Percentiles rank a stretch among this genome's conserved stretches.
Evolutionary conservation across 1,140 invertebrate genomes (phyloP).

Genomic region (Cotesia chilonis): DNA sequence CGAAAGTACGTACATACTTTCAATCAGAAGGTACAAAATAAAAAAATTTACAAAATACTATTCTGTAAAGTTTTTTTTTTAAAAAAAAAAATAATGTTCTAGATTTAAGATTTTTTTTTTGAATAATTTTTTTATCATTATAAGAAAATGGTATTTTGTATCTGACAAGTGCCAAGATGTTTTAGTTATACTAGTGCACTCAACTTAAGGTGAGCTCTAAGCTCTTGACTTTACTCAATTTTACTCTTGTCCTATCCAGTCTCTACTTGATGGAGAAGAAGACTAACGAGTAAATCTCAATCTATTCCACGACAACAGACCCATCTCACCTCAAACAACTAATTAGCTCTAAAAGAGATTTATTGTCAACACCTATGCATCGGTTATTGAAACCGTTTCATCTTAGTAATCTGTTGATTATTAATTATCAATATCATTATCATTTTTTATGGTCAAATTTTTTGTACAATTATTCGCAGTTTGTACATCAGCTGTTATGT

Average conservation of each 20-base stretch:
- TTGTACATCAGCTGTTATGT: too few species aligned
- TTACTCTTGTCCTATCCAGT: too few species aligned
- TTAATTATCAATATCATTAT: too few species aligned
- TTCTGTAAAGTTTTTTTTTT: too few species aligned
- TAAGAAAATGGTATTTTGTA: slow-evolving; percentile 59
- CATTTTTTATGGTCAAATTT: too few species aligned
- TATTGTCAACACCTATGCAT: slow-evolving; percentile 59
- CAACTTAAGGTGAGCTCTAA: slow-evolving; percentile 4
- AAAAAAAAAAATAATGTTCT: too few species aligned
- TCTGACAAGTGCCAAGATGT: slow-evolving; percentile 51
- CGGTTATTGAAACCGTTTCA: slow-evolving; percentile 51
- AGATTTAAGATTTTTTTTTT: neutral
- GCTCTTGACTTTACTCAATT: neutral
- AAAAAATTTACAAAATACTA: too few species aligned
- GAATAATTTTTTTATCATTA: slow-evolving; percentile 27
- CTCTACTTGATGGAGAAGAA: too few species aligned
- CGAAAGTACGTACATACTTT: too few species aligned
- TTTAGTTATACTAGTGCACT: slow-evolving; percentile 53
- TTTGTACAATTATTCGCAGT: too few species aligned
- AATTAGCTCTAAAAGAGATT: slow-evolving; percentile 60
- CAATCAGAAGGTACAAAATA: too few species aligned
- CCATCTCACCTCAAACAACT: slow-evolving; percentile 53
- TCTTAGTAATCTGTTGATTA: slow-evolving; percentile 13
- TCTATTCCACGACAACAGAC: slow-evolving; percentile 58
- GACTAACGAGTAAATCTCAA: slow-evolving; percentile 41